These are phyloP conservation scores for Gorilla gorilla DNA, from an alignment of 2,113 vertebrate genomes.

Conservation along the genomic window DNA sequence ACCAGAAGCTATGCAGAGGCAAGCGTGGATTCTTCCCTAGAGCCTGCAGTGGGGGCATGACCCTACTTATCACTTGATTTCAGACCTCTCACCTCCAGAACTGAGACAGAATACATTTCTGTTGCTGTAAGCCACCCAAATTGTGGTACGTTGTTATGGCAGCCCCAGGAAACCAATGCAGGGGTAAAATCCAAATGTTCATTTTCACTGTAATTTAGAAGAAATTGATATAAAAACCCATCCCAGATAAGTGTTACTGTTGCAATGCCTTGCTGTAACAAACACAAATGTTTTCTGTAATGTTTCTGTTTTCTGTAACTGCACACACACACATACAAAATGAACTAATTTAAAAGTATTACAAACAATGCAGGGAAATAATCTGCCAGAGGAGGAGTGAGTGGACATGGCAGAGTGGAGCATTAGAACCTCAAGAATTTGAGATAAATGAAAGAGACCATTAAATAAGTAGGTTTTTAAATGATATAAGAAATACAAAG, in stretches of 20 bases:
- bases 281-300: not conserved
- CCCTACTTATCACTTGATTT: not conserved
- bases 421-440: not conserved
- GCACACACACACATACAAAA: not conserved
- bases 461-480: not conserved
- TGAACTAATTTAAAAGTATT: not conserved
- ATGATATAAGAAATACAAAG: not conserved
- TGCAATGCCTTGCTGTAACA: not conserved
- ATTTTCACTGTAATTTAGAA: constrained; percentile 14
- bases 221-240: not conserved
- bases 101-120: not conserved
- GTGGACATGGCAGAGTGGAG: not conserved
- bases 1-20: not conserved
- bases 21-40: not conserved
- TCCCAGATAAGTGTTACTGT: not conserved
- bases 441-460: not conserved
- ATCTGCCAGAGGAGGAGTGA: not conserved
- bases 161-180: not conserved
- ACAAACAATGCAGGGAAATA: not conserved
- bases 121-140: not conserved
- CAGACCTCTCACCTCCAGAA: not conserved
- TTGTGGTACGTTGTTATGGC: not conserved
- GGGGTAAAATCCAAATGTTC: not conserved
- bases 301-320: not conserved
- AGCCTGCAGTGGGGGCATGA: too few relatives aligned